These are phyloP conservation scores for Leucophenga varia DNA, from an alignment of 1,140 invertebrate genomes.

Conservation along the genomic window DNA sequence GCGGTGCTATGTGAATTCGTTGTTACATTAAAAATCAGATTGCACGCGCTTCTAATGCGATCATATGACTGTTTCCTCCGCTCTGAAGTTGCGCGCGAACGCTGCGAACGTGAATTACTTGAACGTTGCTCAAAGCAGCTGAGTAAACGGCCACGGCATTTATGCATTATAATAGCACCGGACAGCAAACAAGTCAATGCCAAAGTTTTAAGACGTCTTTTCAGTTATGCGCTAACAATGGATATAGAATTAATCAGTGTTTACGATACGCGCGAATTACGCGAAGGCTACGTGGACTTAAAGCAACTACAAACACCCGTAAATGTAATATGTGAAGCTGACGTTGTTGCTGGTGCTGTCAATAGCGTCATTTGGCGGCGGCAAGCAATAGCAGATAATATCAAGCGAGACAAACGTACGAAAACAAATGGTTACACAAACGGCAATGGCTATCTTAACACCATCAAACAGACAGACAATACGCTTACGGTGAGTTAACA, in stretches of 20 bases:
- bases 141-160: conserved; percentile 41
- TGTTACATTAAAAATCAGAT: conserved; percentile 19
- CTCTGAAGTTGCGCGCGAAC: conserved; percentile 23
- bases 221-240: conserved; percentile 33
- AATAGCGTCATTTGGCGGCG: no score
- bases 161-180: conserved; percentile 40
- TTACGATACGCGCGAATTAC: conserved; percentile 31
- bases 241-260: conserved; percentile 43
- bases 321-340: no score
- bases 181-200: conserved; percentile 24
- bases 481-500: no score
- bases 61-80: conserved; percentile 49
- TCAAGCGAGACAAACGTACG: no score
- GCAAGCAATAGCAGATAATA: no score
- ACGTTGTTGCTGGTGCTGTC: no score
- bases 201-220: conserved; percentile 26
- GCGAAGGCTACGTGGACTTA: conserved; percentile 27
- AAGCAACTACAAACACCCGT: no score
- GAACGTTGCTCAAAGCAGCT: conserved; percentile 27
- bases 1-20: conserved; percentile 24
- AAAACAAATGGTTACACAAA: no score
- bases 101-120: conserved; percentile 21
- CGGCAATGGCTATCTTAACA: no score
- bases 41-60: conserved; percentile 32
- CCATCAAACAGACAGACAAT: no score